phyloP scores from a whole-genome alignment of 1,140 invertebrate genomes.

The Euglossa dilemma region DNA sequence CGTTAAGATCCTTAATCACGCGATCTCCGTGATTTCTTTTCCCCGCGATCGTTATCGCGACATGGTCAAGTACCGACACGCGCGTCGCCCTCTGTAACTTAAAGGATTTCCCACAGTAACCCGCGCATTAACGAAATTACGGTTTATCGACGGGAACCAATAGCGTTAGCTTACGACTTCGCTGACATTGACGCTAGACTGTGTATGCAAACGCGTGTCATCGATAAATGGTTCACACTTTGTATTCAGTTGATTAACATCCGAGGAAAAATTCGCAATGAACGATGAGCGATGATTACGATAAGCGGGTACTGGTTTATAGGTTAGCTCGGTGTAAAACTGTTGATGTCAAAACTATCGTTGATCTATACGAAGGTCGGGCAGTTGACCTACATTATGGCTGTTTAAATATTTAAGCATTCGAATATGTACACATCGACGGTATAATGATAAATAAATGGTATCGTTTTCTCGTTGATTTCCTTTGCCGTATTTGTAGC shows the following conservation, averaged over 20 bases:
- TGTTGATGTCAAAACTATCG: background rate
- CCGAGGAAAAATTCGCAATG: background rate
- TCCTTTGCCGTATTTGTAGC: background rate
- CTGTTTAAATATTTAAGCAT: constrained; percentile 19
- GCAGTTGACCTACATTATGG: background rate
- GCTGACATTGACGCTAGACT: background rate
- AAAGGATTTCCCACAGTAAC: constrained; percentile 58
- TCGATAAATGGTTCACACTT: constrained; percentile 32
- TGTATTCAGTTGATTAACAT: constrained; percentile 46
- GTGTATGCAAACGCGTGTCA: background rate
- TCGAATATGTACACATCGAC: background rate
- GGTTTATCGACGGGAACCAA: constrained; percentile 17
- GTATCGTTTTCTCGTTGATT: background rate
- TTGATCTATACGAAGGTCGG: constrained; percentile 28
- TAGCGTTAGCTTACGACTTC: constrained; percentile 1
- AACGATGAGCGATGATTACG: background rate
- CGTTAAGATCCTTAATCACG: constrained; percentile 61
- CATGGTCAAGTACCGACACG: constrained; percentile 47
- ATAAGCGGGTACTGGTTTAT: background rate
- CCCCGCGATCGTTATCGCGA: constrained; percentile 62
- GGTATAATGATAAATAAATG: background rate
- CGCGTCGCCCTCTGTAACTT: constrained; percentile 18
- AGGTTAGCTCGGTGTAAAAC: background rate
- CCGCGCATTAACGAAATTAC: constrained; percentile 48
- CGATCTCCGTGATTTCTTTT: constrained; percentile 66